Base-by-base conservation (phyloP, 2,113 vertebrate species). In the Enhydra lutris region DNA sequence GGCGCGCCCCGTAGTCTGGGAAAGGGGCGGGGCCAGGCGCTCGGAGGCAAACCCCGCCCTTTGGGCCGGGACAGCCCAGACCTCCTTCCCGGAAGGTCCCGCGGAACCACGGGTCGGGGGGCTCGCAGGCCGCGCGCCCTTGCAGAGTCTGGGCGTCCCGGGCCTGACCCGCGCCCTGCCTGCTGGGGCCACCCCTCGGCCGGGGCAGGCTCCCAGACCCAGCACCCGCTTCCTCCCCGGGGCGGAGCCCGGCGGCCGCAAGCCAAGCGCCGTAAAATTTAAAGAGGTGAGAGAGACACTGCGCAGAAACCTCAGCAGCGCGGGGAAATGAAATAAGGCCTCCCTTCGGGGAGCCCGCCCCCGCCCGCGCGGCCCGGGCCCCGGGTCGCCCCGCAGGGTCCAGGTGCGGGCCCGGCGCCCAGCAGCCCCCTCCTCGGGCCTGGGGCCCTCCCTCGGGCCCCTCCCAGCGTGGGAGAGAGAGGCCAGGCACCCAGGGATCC, bases 281-380 rank as follows among this genome's bases (percentile, higher is more conserved):
- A 99, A 99, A 99, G 99, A 99, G 99, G 99, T 99, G 99, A 99
- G 99, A 99, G 99, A 99, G 99, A 99, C 99, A 99, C 99, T 99
- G 98, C 99, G 99, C 99, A 99, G 99, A 99, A 99, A 99, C 99
- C 99, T 98, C 99, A 98, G 98, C 99, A 98, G 98, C 98, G 98
- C 98, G 98, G 99, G 98, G 98, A 99, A 99, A 99, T 99, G 98
- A 99, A 99, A 99, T 99, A 99, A 99, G 98, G 99, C 98, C 99
- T 98, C 98, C 98, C 98, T 98, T 98, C 98, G 97, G 98, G 97
- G 98, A 98, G 96, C 97, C 97, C 98, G 96, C 97, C 98, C 97
- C 98, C 97, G 93, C 96, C 89, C 52, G 94, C 42, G n/a, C 86
- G 10, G 78, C 79, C 88, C 3, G 14, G 29, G 34, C 92, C 61